Evolutionary conservation across 2,888 invertebrate species (phyloP), one percentile per base, ranked within the genome.

Genomic region (Acrocyrtus sp.): DNA sequence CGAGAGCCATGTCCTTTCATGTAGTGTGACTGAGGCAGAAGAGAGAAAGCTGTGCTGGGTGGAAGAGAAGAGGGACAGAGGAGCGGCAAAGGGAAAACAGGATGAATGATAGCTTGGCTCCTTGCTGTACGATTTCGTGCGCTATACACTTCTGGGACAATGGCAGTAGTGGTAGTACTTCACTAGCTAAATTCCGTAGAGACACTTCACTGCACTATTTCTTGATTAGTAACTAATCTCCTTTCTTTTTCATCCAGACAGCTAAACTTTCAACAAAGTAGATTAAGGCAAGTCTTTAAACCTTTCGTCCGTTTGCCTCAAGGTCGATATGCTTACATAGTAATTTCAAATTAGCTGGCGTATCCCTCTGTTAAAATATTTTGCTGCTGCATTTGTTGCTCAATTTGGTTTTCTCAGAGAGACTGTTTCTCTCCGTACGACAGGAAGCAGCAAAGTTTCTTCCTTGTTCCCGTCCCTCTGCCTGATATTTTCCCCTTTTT

Each of bases 141-240:
- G n/a, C n/a, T n/a, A n/a, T n/a, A n/a, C n/a, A n/a, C n/a, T n/a
- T n/a, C n/a, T 34, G 34, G 34, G 17, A 24, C 45, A 17, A 15
- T 12, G 21, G 51, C 15, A 26, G 51, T 15, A 26, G 2, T 26
- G 24, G 24, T 10, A 22, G 3, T 6, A 17, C 51, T 27, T 19
- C 21, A 24, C 24, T 47, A 17, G 22, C 39, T 29, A 10, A 54
- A 34, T 47, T 62, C 58, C 56, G 24, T 29, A 61, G 48, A 60
- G 72, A 72, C 72, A 66, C 66, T 72, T 72, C 45, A 61, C 66
- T 72, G 53, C 72, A 72, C 54, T 72, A 72, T 72, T 72, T 72
- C 72, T 72, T 72, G 72, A 72, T 72, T 72, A 72, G 61, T 72
- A 66, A 72, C 72, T 72, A 72, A 72, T 72, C 72, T 72, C 66